These are phyloP conservation scores for Peribatodes rhomboidaria DNA, from an alignment of 2,888 invertebrate species.

Conservation along the genomic window DNA sequence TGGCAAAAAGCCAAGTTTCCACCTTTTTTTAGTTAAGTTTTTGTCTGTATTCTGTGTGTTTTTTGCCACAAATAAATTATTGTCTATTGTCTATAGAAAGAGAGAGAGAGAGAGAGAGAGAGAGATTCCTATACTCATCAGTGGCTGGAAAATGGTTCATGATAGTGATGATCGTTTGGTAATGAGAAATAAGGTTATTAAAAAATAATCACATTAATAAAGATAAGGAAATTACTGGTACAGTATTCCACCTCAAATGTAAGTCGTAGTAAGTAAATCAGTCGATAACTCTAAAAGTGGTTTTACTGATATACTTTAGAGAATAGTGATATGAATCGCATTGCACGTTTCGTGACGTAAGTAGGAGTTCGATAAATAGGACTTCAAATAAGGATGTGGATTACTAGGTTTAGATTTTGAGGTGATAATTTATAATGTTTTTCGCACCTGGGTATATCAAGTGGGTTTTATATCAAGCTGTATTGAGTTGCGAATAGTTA, in stretches of 20 bases:
- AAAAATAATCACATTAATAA: background rate
- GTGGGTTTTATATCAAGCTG: too few relatives aligned
- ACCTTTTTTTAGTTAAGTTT: too few relatives aligned
- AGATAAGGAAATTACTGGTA: background rate
- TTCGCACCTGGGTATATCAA: constrained; percentile 2
- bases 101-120: too few relatives aligned
- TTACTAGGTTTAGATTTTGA: constrained; percentile 22
- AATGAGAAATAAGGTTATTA: too few relatives aligned
- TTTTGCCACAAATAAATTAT: too few relatives aligned
- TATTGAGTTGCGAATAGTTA: too few relatives aligned
- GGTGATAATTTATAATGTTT: constrained; percentile 15
- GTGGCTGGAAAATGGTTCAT: too few relatives aligned
- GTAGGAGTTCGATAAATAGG: constrained; percentile 15
- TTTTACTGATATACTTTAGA: background rate
- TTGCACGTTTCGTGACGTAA: constrained; percentile 2
- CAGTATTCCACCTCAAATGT: constrained; percentile 1
- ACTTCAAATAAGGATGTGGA: constrained; percentile 28
- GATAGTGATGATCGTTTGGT: too few relatives aligned
- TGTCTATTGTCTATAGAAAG: too few relatives aligned
- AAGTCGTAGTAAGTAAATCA: constrained; percentile 18
- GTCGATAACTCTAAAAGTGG: constrained; percentile 19
- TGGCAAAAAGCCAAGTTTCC: too few relatives aligned
- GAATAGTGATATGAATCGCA: background rate
- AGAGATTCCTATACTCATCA: too few relatives aligned
- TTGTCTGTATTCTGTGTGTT: too few relatives aligned